Percentiles rank a stretch among this genome's conserved stretches.
These are phyloP conservation scores for Zygogramma bicolorata DNA, from an alignment of 2,888 invertebrate species.

Conservation along the genomic window DNA sequence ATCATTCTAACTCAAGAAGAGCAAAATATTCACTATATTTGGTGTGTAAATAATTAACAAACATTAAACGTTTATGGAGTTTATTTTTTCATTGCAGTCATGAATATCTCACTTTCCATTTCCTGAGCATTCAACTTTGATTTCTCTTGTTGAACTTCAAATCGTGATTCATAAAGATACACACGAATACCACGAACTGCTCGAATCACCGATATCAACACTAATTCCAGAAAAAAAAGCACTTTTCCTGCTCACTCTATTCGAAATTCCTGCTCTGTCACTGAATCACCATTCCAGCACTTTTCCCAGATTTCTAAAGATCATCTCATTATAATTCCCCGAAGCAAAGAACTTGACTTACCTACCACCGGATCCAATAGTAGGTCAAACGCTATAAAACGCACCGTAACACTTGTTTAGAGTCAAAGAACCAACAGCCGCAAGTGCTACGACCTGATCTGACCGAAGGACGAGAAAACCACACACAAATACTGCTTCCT, in stretches of 20 bases:
- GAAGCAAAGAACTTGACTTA: slow-evolving; percentile 42
- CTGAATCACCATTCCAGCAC: background rate
- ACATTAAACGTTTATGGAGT: no score
- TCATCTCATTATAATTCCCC: background rate
- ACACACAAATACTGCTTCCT: slow-evolving; percentile 60
- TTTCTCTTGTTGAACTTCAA: no score
- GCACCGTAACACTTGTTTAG: slow-evolving; percentile 41
- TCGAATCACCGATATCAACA: background rate
- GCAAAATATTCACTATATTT: no score
- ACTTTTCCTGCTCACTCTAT: background rate
- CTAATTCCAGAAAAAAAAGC: background rate
- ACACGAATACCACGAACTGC: background rate
- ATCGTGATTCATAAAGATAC: background rate
- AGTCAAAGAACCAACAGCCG: slow-evolving; percentile 30
- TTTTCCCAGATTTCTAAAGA: slow-evolving; percentile 13
- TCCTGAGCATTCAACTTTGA: background rate
- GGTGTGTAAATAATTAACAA: no score
- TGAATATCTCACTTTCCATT: background rate
- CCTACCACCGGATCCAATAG: slow-evolving; percentile 42
- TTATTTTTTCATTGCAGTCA: no score
- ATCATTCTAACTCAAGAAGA: no score
- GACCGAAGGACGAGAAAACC: slow-evolving; percentile 58
- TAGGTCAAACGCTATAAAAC: slow-evolving; percentile 44
- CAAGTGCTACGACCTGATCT: slow-evolving; percentile 63
- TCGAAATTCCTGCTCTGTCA: background rate